Evolutionary conservation across 2,113 vertebrate species (phyloP), one percentile per base, ranked within the genome.

Genomic region (Eretmodus cyanostictus): DNA sequence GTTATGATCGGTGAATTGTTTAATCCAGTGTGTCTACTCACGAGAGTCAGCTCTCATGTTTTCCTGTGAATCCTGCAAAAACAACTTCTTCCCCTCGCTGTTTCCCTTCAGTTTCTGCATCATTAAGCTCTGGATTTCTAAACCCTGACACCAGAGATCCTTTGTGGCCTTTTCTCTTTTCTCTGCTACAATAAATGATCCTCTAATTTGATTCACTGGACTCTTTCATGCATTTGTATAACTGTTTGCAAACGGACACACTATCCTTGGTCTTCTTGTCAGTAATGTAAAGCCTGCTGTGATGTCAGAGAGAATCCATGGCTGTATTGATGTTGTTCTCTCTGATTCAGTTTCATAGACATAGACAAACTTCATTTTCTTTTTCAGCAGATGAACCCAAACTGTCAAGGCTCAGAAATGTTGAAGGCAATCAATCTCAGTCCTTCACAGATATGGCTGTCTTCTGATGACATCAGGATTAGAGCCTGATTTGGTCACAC

Each of bases 401-500:
- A 68, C 11, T 68, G 31, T 63, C 1, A 10, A 36, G 17, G 4
- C 31, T 63, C 31, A 63, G 59, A 63, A 63, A 63, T 63, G 17
- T 57, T 27, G 54, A 27, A 57, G 24, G 4, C 24, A 27, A 14
- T 1, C 2, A 63, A 36, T 0, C 31, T 63, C 59, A 71, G 66
- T 24, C 66, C 66, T 73, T 10, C 38, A 73, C 66, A 71, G 66
- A 40, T 0, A 42, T 24, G n/a, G 0, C 12, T 42, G n/a, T 73
- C 8, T 1, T 24, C 22, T 45, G 8, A 73, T 73, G 22, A 73
- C 38, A 73, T 4, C 68, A 7, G 13, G 38, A 16, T 45, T 10
- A 27, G 22, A 45, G 68, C 38, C 68, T 27, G 38, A 4, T 45
- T 73, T 22, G 12, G 38, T 73, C 22, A 73, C 38, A 73, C 22